Evolutionary conservation across 2,113 vertebrate genomes (phyloP).

Genomic region (Pseudolaguvia tuberculata): DNA sequence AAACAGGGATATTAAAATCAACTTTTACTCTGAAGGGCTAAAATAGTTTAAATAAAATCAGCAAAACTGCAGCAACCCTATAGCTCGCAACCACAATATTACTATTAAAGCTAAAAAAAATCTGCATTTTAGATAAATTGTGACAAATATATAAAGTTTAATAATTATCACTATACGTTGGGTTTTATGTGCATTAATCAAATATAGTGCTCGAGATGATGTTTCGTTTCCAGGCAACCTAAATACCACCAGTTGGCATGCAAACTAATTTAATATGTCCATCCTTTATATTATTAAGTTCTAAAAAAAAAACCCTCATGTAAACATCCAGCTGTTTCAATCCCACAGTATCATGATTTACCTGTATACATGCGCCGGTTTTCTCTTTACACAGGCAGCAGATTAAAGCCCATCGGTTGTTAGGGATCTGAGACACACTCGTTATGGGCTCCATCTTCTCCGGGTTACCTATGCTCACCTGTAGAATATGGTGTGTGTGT

Average conservation of each 20-base stretch:
- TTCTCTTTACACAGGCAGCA: conserved; percentile 96
- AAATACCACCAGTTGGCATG: no score
- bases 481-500: conserved; percentile 6
- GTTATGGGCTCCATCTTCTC: conserved; percentile 99
- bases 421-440: conserved; percentile 97
- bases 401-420: conserved; percentile 90
- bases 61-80: background rate
- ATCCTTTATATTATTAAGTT: no score
- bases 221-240: no score
- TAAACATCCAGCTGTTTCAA: background rate
- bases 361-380: conserved; percentile 94
- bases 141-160: no score
- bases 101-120: no score
- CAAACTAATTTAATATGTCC: no score
- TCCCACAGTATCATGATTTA: conserved; percentile 47
- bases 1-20: no score
- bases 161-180: background rate
- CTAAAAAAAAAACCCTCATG: background rate
- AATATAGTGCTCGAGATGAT: background rate
- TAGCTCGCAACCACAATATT: background rate
- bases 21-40: no score
- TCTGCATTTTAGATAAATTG: no score
- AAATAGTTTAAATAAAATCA: no score
- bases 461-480: conserved; percentile 98
- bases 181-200: background rate